Evolutionary conservation across 2,888 invertebrate species (phyloP), one percentile per base, ranked within the genome.

Genomic region (Scaptomyza cyrtandrae): DNA sequence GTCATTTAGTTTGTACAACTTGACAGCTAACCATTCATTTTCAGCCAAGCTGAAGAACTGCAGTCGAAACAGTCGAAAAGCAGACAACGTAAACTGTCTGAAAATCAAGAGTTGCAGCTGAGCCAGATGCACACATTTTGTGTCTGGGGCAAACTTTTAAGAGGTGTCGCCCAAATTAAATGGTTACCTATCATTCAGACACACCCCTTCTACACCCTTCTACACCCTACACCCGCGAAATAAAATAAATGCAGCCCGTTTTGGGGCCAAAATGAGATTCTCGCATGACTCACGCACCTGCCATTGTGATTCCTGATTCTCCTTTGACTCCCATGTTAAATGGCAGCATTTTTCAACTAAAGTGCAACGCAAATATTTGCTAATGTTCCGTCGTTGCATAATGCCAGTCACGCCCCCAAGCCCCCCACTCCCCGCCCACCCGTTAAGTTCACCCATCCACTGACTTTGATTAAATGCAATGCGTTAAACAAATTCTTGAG

Each of bases 301-400:
- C 37, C 52, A 62, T 35, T 46, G 49, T 46, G 50, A 24, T 35
- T 50, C 35, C 50, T 6, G 19, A n/a, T n/a, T 10, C 33, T 24
- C 24, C 31, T 29, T 13, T 46, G 55, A 57, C 48, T 68, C 13
- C 41, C 64, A 78, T 69, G 65, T 71, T 83, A 84, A 84, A 80
- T 84, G 73, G 75, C 73, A 65, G 75, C 70, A 83, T 76, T 84
- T 80, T 80, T 84, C 78, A 85, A 59, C 52, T 76, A 71, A 87
- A 87, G 86, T 83, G 84, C 79, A 86, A 74, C 71, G 72, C 84
- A 86, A 90, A 90, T 90, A 89, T 90, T 89, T 89, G 80, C 85
- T 76, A 85, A 89, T 84, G 83, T 80, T 85, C 68, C 74, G 50
- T 69, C 37, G 59, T 53, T 77, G 80, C 80, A 75, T 71, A 75